A percentile compares a stretch with the other conserved stretches of the same genome.
Evolutionary conservation across 37 sponge, comb jelly and placozoan genomes (phyloP).

Genomic region (Ephydatia muelleri): DNA sequence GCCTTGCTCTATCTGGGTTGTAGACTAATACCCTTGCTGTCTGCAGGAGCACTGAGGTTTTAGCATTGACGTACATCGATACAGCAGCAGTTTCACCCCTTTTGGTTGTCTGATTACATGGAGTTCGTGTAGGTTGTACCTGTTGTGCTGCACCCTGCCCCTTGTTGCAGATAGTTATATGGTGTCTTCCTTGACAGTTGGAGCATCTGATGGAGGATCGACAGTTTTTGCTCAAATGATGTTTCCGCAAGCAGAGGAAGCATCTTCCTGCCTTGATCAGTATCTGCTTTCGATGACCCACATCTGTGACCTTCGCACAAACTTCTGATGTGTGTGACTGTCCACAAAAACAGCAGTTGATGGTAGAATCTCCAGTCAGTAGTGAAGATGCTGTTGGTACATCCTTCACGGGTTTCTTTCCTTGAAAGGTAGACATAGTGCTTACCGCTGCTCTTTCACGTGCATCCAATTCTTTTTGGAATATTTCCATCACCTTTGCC

Average conservation of each 20-base stretch:
- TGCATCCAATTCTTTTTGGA: conserved; percentile 6
- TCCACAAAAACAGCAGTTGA: not conserved
- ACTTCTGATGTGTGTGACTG: not conserved
- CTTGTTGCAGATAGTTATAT: conserved; percentile 12
- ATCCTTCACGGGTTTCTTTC: not conserved
- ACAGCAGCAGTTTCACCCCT: not conserved
- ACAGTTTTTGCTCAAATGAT: too few relatives aligned
- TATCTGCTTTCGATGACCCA: not conserved
- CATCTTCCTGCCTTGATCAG: conserved; percentile 6
- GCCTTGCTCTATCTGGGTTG: conserved; percentile 1
- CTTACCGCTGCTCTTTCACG: not conserved
- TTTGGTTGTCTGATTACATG: not conserved
- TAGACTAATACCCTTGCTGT: conserved; percentile 5
- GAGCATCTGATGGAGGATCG: conserved; percentile 4
- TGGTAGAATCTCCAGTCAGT: not conserved
- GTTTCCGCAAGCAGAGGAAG: too few relatives aligned
- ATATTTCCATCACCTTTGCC: not conserved
- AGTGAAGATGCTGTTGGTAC: not conserved
- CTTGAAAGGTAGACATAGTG: not conserved
- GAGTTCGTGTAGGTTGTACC: not conserved
- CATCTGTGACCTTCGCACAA: conserved; percentile 5
- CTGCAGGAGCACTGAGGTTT: conserved; percentile 2
- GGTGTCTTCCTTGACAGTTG: conserved; percentile 7
- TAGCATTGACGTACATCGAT: not conserved
- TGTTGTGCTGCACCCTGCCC: not conserved